Evolutionary conservation across 2,888 invertebrate species (phyloP).

Genomic region (Dynastes grantii): DNA sequence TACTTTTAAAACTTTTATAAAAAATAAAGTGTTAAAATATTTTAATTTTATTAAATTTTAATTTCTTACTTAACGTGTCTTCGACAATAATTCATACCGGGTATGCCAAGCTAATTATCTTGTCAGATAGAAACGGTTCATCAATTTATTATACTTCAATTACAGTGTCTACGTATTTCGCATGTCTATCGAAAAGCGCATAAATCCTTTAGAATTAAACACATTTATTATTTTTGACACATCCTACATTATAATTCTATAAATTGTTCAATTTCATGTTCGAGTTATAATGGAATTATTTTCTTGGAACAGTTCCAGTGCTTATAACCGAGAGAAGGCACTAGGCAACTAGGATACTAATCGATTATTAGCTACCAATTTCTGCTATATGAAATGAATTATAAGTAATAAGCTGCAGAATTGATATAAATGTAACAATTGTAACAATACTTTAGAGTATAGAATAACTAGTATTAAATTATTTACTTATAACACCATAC

Average conservation of each 20-base stretch:
- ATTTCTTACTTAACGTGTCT: too few species aligned
- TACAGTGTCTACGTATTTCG: neutral
- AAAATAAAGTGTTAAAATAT: too few species aligned
- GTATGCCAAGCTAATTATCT: neutral
- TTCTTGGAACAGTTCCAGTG: slow-evolving; percentile 48
- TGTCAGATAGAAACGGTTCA: neutral
- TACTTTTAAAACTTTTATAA: too few species aligned
- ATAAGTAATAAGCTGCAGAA: neutral
- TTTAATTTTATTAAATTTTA: too few species aligned
- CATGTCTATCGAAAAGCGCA: neutral
- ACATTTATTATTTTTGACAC: slow-evolving; percentile 38
- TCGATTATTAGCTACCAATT: slow-evolving; percentile 22
- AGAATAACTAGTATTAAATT: too few species aligned
- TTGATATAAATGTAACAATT: neutral
- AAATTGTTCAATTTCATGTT: slow-evolving; percentile 51
- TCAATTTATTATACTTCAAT: neutral
- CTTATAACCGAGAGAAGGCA: slow-evolving; percentile 9
- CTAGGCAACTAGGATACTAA: slow-evolving; percentile 43
- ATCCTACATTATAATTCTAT: slow-evolving; percentile 35
- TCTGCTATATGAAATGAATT: slow-evolving; percentile 7
- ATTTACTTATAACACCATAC: too few species aligned
- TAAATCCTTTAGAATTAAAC: slow-evolving; percentile 29
- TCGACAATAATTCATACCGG: neutral
- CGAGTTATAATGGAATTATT: slow-evolving; percentile 51
- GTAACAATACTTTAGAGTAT: too few species aligned